phyloP scores from a whole-genome alignment of 2,113 vertebrate species.

The Epinephelus moara region DNA sequence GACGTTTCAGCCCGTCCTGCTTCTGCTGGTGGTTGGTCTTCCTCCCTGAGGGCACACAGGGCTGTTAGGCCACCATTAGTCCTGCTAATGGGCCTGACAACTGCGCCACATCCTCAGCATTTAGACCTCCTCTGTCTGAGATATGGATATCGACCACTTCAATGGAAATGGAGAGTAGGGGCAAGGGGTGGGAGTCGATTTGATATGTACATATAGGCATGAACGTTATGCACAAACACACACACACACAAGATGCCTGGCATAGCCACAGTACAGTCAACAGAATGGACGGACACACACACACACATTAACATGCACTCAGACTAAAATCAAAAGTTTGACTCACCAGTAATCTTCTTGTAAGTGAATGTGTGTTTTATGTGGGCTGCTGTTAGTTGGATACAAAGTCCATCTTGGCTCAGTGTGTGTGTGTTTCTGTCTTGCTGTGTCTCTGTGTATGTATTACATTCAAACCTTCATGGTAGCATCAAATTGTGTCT shows the following conservation, averaged over 20 bases:
- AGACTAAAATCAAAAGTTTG: constrained; percentile 26
- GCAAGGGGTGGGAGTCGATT: constrained; percentile 42
- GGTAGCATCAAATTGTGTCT: neutral
- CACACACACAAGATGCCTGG: neutral
- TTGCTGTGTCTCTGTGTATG: neutral
- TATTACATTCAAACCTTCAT: constrained; percentile 11
- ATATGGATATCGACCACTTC: constrained; percentile 81
- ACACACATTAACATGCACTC: constrained; percentile 19
- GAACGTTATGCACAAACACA: constrained; percentile 33
- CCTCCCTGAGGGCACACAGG: constrained; percentile 72
- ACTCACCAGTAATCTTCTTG: neutral
- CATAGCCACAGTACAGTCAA: neutral
- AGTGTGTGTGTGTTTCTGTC: constrained; percentile 1
- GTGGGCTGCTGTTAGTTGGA: neutral
- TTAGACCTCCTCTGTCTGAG: constrained; percentile 72
- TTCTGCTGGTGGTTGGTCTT: constrained; percentile 74
- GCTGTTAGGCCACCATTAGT: constrained; percentile 81
- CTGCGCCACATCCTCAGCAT: constrained; percentile 77
- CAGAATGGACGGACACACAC: constrained; percentile 25
- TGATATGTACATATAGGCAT: constrained; percentile 56
- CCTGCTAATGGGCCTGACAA: constrained; percentile 79
- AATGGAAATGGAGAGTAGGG: constrained; percentile 64
- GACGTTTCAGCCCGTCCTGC: constrained; percentile 69
- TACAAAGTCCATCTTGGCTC: neutral
- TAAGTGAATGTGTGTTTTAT: constrained; percentile 9